Percentiles rank a stretch among this genome's conserved stretches.
phyloP scores from a whole-genome alignment of 30 jellyfish, hydroid and myxozoan genomes.

The Sanderia malayensis region DNA sequence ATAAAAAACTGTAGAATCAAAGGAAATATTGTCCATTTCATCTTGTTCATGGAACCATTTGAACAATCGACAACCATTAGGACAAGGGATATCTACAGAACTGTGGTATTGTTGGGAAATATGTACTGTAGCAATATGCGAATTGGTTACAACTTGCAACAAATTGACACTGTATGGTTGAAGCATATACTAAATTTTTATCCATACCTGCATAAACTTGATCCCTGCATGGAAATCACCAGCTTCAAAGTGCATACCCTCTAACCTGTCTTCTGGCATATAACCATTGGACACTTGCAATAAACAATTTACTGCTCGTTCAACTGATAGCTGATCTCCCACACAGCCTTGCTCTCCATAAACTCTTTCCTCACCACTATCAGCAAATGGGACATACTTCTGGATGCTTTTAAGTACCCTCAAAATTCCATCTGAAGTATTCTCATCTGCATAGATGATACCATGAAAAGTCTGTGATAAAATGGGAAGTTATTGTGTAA shows the following conservation, averaged over 20 bases:
- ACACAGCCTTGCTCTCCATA: slow-evolving; percentile 16
- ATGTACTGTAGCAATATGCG: too few relatives aligned
- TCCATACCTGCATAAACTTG: slow-evolving; percentile 21
- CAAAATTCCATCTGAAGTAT: slow-evolving; percentile 6
- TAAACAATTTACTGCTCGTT: slow-evolving; percentile 9
- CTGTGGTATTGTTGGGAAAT: too few relatives aligned
- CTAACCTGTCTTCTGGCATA: not conserved
- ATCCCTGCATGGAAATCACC: slow-evolving; percentile 34
- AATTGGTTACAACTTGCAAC: too few relatives aligned
- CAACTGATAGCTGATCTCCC: slow-evolving; percentile 1
- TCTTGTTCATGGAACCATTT: too few relatives aligned
- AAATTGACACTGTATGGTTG: too few relatives aligned
- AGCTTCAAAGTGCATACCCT: slow-evolving; percentile 10
- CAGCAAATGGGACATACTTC: slow-evolving; percentile 6
- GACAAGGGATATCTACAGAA: too few relatives aligned
- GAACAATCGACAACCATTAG: too few relatives aligned
- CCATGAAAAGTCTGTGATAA: slow-evolving; percentile 10
- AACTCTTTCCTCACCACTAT: not conserved
- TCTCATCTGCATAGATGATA: slow-evolving; percentile 13
- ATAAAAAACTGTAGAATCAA: too few relatives aligned
- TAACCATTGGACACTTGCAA: slow-evolving; percentile 4
- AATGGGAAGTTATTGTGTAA: not conserved
- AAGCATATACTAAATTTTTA: too few relatives aligned
- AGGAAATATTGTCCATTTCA: too few relatives aligned
- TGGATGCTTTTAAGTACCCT: slow-evolving; percentile 2